Evolutionary conservation across 2,113 vertebrate genomes (phyloP), one percentile per base, ranked within the genome.

Genomic region (Epinephelus cyanopodus): DNA sequence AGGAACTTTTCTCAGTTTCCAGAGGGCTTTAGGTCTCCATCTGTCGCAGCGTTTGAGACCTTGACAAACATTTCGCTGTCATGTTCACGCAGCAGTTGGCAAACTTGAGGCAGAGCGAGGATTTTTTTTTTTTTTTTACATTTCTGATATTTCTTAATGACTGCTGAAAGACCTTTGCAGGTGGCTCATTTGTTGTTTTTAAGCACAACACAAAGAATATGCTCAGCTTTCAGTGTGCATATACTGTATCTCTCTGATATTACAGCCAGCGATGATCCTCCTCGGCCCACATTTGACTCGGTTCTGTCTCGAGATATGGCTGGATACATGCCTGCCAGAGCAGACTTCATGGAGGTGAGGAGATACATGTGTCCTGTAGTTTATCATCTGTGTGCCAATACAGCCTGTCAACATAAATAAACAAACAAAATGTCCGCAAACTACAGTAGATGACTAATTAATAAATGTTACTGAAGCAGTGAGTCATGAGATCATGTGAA

Each of bases 321-420:
- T 21, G 98, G 98, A 63, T 99, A 99, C 89, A 99, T 99, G 98
- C 98, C 98, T 64, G 98, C 98, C n/a, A 96, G 98, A 89, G 98
- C 98, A 19, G 98, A 99, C 94, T 99, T 99, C 68, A 97, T 99
- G 82, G 98, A 99, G 97, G 98, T 99, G 93, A 92, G 94, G 95
- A 39, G 29, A 47, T 3, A 8, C 21, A 0, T n/a, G 10, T 21
- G 25, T 72, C 9, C 10, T 29, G 12, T 12, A 7, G 2, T 50
- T 56, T 0, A 53, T 18, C 3, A 2, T 53, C 2, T 52, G 6
- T 58, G 29, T 71, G 60, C 19, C 13, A 25, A 47, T 33, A 7
- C 1, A 7, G 15, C 42, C 29, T 47, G 17, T 76, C 47, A 4
- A 2, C 17, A 27, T 37, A 29, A 70, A 70, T 53, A 18, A 33